Evolutionary conservation across 2,888 invertebrate genomes (phyloP), one percentile per base, ranked within the genome.

Genomic region (Eurytoma adleriae): DNA sequence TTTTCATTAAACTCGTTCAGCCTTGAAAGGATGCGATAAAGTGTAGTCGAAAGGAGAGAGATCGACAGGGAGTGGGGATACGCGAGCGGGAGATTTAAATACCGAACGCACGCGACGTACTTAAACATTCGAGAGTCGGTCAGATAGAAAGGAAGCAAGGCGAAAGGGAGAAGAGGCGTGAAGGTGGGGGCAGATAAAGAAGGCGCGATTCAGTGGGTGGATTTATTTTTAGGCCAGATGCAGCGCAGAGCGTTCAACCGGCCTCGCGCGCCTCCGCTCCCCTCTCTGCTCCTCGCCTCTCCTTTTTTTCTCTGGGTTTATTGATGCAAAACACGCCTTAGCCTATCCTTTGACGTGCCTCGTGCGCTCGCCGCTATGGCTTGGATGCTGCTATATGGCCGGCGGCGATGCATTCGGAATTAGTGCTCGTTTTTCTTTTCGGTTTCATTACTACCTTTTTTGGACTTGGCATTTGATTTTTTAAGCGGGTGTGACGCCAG

Each of bases 221-320:
- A n/a, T 79, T 79, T 79, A 79, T 79, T 70, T 79, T 79, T 79
- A 79, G 79, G 40, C n/a, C 18, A 27, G 24, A 56, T 56, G 56
- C 20, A 40, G 30, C 40, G 30, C 30, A 10, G 30, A 61, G 24
- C 27, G 48, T 62, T 1, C 27, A 40, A 67, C 48, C 16, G 61
- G 2, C 7, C 57, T 57, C 20, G 24, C 14, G 4, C 57, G 56
- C 24, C 10, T 50, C 14, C 10, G 3, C 10, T 50, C 18, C 13
- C 18, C 30, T 69, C 3, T 77, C 40, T 30, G 18, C 27, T 57
- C 14, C 18, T 61, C 12, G 13, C 12, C 20, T 20, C 3, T 18
- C 50, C 14, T 14, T 20, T 48, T 59, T 48, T 40, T 59, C 20
- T 40, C 1, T 0, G 5, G 12, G 10, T 18, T 59, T 13, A 12